These are phyloP conservation scores for Nebria salina DNA, from an alignment of 2,888 invertebrate species.

Conservation along the genomic window DNA sequence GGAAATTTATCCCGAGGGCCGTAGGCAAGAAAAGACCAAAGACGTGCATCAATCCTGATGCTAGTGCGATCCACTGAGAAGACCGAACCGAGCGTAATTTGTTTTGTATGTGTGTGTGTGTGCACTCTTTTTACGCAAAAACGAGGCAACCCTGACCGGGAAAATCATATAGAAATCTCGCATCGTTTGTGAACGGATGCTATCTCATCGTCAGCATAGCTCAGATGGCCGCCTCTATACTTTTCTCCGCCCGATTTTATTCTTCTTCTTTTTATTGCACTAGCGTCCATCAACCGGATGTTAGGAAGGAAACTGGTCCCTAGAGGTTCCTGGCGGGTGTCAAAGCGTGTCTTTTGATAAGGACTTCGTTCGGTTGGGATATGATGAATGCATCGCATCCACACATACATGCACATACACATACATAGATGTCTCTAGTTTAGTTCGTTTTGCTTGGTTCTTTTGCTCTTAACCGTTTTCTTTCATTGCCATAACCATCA, in stretches of 20 bases:
- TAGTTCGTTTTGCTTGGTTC: neutral
- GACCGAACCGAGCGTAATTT: neutral
- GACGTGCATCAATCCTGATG: neutral
- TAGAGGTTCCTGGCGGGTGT: constrained; percentile 29
- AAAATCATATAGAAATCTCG: neutral
- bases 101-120: neutral
- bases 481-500: constrained; percentile 1
- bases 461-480: constrained; percentile 1
- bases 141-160: neutral
- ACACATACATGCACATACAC: neutral
- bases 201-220: neutral
- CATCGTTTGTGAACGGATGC: constrained; percentile 1
- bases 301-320: constrained; percentile 38
- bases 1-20: neutral
- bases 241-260: neutral
- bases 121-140: neutral
- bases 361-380: constrained; percentile 3
- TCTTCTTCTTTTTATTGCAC: constrained; percentile 25
- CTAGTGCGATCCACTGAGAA: neutral
- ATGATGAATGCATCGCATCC: constrained; percentile 22
- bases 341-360: constrained; percentile 33
- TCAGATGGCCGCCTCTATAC: neutral
- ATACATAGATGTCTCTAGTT: neutral
- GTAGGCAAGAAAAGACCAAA: neutral
- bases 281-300: constrained; percentile 28